A percentile compares a stretch with the other conserved stretches of the same genome.
phyloP scores from a whole-genome alignment of 2,113 vertebrate genomes.

The Lota lota region DNA sequence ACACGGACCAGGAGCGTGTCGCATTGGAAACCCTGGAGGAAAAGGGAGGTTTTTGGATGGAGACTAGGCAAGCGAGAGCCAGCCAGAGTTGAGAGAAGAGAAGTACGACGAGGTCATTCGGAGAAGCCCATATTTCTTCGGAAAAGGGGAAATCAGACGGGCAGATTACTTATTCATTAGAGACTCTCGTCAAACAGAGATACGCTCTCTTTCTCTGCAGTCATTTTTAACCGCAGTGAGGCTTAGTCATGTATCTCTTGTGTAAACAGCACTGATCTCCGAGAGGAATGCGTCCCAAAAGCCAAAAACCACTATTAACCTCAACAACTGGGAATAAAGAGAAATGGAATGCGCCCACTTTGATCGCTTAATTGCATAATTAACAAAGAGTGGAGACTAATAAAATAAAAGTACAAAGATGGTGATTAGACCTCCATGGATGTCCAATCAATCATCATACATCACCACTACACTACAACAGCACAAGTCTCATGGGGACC shows the following conservation, averaged over 20 bases:
- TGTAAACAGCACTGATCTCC: constrained; percentile 29
- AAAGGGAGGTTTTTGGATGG: background rate
- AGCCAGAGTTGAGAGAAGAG: background rate
- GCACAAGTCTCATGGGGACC: too few relatives aligned
- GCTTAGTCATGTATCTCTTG: constrained; percentile 24
- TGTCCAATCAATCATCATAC: constrained; percentile 36
- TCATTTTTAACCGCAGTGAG: constrained; percentile 16
- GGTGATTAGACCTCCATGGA: constrained; percentile 31
- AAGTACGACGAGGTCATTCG: background rate
- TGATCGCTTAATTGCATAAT: constrained; percentile 56
- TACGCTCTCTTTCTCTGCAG: constrained; percentile 23
- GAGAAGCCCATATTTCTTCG: background rate
- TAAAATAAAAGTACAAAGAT: constrained; percentile 31
- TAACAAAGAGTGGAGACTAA: constrained; percentile 49
- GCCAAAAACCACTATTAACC: constrained; percentile 63
- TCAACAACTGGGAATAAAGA: constrained; percentile 33
- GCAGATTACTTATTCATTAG: background rate
- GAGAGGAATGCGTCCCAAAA: constrained; percentile 20
- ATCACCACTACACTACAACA: too few relatives aligned
- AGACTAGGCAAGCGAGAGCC: background rate
- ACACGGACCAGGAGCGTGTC: constrained; percentile 18
- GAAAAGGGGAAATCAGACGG: background rate
- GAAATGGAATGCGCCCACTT: constrained; percentile 45
- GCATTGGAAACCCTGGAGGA: constrained; percentile 3
- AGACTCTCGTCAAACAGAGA: constrained; percentile 2